Evolutionary conservation across 2,113 vertebrate species (phyloP).

Genomic region (Entosphenus tridentatus): DNA sequence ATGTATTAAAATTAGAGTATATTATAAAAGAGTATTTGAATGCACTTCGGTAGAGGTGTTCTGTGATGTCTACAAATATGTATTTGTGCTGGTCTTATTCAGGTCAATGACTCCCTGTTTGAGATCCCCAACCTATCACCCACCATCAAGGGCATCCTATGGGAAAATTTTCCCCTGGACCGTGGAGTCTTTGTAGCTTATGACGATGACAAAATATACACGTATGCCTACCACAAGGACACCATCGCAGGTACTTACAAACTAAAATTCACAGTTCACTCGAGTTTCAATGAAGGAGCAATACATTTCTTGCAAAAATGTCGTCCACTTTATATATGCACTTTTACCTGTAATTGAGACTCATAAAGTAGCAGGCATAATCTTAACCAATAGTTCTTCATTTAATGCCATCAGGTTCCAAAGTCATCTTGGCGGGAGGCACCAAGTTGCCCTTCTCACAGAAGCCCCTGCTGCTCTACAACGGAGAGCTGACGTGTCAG

Average conservation of each 20-base stretch:
- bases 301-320: too few relatives aligned
- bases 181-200: slow-evolving; percentile 66
- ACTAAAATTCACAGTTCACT: background rate
- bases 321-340: too few relatives aligned
- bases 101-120: slow-evolving; percentile 41
- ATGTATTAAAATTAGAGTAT: too few relatives aligned
- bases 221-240: slow-evolving; percentile 64
- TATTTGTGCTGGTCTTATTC: slow-evolving; percentile 10
- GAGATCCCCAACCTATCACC: slow-evolving; percentile 79
- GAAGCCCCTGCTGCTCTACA: slow-evolving; percentile 68
- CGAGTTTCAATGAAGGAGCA: background rate
- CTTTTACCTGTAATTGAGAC: too few relatives aligned
- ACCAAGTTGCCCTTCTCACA: slow-evolving; percentile 61
- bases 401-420: slow-evolving; percentile 30
- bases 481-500: slow-evolving; percentile 80
- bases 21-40: too few relatives aligned
- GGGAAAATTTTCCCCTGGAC: slow-evolving; percentile 74
- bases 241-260: slow-evolving; percentile 53
- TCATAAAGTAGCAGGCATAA: too few relatives aligned
- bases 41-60: too few relatives aligned
- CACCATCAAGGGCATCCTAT: slow-evolving; percentile 67
- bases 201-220: slow-evolving; percentile 74
- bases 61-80: too few relatives aligned
- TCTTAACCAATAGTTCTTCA: too few relatives aligned
- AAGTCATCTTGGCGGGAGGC: slow-evolving; percentile 49